Evolutionary conservation across 2,888 invertebrate genomes (phyloP), one percentile per base, ranked within the genome.

Genomic region (Trichacis sp.): DNA sequence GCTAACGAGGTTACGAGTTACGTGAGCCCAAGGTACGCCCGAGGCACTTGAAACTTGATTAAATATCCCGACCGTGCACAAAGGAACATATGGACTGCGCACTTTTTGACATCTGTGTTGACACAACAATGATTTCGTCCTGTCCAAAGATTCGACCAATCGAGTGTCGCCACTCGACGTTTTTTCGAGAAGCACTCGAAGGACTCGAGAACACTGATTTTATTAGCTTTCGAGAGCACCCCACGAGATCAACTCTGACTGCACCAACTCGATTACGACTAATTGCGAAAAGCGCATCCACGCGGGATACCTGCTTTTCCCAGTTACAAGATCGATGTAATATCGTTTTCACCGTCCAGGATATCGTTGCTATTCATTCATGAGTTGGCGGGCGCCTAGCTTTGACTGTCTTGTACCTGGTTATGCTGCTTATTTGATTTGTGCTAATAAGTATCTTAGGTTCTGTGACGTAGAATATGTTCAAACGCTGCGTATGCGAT

Each of bases 101-200:
- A 59, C 77, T 76, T 71, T 76, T 77, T 69, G 70, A 79, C 83
- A 82, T 82, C 81, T 81, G 82, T 81, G 81, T 83, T 83, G 82
- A 69, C 74, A 73, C 83, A 82, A 83, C 83, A 83, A 78, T 79
- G 81, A 79, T 79, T 75, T 71, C 55, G 71, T 67, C 73, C 75
- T 65, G 73, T 71, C 70, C 68, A 64, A 73, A 71, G 66, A 59
- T 38, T 47, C 55, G 46, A 51, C 50, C 42, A 45, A 54, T 53
- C 69, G 72, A 76, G 74, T 69, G 72, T 58, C 62, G 71, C 55
- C 57, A 64, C 61, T 66, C 70, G 72, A 77, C 79, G 75, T 74
- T 76, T 76, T 77, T 59, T 55, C 24, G 45, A 38, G 55, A 47
- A 49, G 8, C 38, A 49, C 42, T 61, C 66, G 45, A 56, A 54